These are phyloP conservation scores for Chironomus tepperi DNA, from an alignment of 1,140 invertebrate genomes.

Conservation along the genomic window DNA sequence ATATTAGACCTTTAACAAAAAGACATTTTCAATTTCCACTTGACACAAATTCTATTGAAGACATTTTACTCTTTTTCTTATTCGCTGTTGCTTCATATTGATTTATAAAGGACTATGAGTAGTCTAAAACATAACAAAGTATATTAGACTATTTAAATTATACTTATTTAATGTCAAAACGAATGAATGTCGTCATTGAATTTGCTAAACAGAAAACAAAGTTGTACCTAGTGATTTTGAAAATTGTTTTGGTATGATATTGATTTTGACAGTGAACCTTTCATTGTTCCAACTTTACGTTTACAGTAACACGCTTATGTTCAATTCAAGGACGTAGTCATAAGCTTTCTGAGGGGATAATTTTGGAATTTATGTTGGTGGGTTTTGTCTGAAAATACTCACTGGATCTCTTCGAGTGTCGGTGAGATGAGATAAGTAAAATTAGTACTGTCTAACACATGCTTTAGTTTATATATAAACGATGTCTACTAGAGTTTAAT, in stretches of 20 bases:
- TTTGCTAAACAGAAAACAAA: background rate
- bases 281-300: too few species aligned
- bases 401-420: too few species aligned
- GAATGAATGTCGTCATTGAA: background rate
- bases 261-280: background rate
- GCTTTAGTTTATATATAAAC: too few species aligned
- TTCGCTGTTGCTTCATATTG: background rate
- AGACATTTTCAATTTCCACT: background rate
- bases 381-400: too few species aligned
- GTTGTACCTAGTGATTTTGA: background rate
- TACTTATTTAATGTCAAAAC: background rate
- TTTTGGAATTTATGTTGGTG: too few species aligned
- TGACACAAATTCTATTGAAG: background rate
- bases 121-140: background rate
- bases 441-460: too few species aligned
- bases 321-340: too few species aligned
- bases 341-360: too few species aligned
- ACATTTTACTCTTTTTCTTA: background rate
- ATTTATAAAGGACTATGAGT: background rate
- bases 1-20: background rate
- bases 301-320: too few species aligned
- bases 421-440: too few species aligned
- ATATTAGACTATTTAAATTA: background rate
- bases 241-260: background rate
- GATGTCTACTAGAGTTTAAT: too few species aligned